Conservation (phyloP, 2,888 invertebrate species). For the Caenorhabditis angaria region DNA sequence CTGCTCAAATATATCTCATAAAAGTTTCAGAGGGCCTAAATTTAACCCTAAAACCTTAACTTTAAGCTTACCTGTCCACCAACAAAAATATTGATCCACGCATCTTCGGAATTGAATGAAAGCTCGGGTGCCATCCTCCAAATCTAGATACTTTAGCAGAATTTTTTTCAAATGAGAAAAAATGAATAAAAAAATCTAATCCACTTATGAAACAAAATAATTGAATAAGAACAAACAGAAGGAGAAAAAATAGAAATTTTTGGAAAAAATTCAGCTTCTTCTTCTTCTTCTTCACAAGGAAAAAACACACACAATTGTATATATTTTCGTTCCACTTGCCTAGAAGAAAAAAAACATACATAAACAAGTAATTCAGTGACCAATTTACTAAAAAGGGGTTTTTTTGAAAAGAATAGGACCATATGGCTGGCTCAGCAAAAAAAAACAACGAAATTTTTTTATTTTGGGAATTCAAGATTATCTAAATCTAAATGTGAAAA, state of each 20-base stretch:
- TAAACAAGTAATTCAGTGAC: no score
- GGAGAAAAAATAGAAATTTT: background rate
- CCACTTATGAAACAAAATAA: no score
- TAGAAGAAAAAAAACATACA: background rate
- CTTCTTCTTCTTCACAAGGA: no score
- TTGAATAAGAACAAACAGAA: background rate
- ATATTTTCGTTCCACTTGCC: background rate
- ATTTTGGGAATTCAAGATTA: no score
- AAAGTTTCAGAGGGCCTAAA: no score
- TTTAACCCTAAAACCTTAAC: background rate
- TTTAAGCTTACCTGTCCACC: conserved; percentile 35
- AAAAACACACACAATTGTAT: background rate
- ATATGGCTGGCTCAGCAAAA: no score
- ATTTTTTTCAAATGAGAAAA: background rate
- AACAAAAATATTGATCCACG: conserved; percentile 52
- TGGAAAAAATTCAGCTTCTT: background rate
- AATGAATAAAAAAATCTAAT: background rate
- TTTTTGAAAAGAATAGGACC: background rate
- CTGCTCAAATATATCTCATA: no score
- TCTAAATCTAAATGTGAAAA: conserved; percentile 10
- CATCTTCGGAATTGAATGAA: conserved; percentile 48
- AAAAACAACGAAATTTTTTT: no score
- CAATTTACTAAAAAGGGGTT: background rate
- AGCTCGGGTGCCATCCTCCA: conserved; percentile 41
- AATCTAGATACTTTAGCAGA: no score